Evolutionary conservation across 2,113 vertebrate genomes (phyloP), one percentile per base, ranked within the genome.

Genomic region (Telmatochromis brachygnathus): DNA sequence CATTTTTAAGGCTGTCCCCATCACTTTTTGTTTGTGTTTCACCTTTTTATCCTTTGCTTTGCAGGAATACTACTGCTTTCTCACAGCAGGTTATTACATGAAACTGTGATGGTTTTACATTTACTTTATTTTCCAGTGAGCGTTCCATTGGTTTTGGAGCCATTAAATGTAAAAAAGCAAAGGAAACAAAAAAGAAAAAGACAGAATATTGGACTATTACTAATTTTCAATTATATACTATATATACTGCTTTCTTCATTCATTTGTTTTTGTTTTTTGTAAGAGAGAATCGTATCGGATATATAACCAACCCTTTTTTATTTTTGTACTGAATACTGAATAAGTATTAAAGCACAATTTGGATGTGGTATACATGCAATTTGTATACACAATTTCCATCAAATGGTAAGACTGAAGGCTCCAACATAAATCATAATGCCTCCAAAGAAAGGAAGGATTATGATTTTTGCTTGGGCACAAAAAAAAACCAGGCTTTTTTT

Each of bases 371-470:
- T 47, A 28, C n/a, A 54, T 85, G 7, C 42, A 77, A 75, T 85
- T 75, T 84, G 21, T 87, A 17, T 13, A n/a, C 6, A 68, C 35
- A 39, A 87, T 85, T 89, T 56, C 26, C 53, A 73, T 86, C 53
- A 39, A 56, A 81, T 84, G n/a, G 17, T 84, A 35, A 81, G 21
- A 85, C 82, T 81, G 55, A 60, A 80, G 6, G 68, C 21, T 42
- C 26, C 49, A 53, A 49, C 79, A 70, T 53, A 62, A 85, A 92
- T 90, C 56, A 53, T 89, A 93, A 94, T 94, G 88, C 86, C 26
- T 47, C 83, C 3, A 62, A 86, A 89, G 47, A 91, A 93, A 90
- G 35, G 42, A 58, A 5, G 87, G 79, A 92, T 94, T 93, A 92
- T 53, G 39, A 85, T 87, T 82, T 84, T 65, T 47, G 77, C 83